Percentiles rank a stretch among this genome's conserved stretches.
Evolutionary conservation across 2,797 vertebrate species (phyloP).

Genomic region (Bufotes viridis): DNA sequence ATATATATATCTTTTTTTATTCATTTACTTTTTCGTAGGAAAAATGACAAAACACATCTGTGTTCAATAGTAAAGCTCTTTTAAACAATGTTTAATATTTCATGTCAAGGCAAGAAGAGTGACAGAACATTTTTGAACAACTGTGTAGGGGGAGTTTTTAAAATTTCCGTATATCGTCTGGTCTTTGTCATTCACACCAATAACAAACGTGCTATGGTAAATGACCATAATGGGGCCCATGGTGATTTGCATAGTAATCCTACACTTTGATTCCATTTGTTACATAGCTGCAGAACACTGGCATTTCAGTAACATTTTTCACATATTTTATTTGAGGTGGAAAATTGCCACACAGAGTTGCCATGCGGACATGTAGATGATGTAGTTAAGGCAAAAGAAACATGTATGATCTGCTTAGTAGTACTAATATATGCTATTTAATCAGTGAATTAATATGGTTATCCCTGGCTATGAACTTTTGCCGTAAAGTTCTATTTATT

Average conservation of each 20-base stretch:
- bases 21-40: constrained; percentile 75
- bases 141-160: constrained; percentile 72
- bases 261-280: constrained; percentile 44
- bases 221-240: constrained; percentile 71
- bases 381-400: neutral
- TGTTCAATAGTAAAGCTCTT: constrained; percentile 75
- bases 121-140: constrained; percentile 74
- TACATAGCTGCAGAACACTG: constrained; percentile 13
- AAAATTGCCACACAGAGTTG: neutral
- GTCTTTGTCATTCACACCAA: constrained; percentile 77
- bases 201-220: constrained; percentile 72
- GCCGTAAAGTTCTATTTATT: neutral
- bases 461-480: neutral
- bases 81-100: constrained; percentile 80
- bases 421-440: neutral
- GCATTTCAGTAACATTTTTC: constrained; percentile 39
- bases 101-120: constrained; percentile 76
- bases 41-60: constrained; percentile 78
- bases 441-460: neutral
- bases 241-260: constrained; percentile 58
- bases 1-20: constrained; percentile 4
- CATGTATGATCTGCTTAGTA: neutral
- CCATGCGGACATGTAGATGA: neutral
- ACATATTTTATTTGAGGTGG: constrained; percentile 40
- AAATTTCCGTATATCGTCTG: constrained; percentile 72